Evolutionary conservation across 1,140 invertebrate genomes (phyloP), one percentile per base, ranked within the genome.

Genomic region (Hormaphis cornu): DNA sequence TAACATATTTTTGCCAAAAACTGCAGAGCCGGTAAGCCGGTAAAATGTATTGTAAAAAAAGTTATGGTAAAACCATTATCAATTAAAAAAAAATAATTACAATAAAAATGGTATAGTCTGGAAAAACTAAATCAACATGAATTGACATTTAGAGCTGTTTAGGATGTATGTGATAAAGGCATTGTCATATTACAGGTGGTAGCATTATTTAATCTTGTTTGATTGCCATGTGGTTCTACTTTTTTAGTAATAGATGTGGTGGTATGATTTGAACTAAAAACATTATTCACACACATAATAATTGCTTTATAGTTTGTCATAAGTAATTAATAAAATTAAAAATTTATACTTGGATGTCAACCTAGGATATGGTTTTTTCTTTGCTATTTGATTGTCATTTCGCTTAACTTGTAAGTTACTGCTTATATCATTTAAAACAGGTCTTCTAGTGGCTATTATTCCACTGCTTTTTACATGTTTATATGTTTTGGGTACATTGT

Each of bases 331-430:
- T 20, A 54, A 2, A 54, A 54, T 33, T 33, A 18, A 30, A 9
- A 20, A 35, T 22, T 48, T 30, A 14, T 48, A 66, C 61, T 66
- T 66, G 8, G 61, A 9, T 35, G 61, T 16, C 48, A 66, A 28
- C 35, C 44, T 66, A 22, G 61, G 48, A 33, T 10, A n/a, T 50
- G 61, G 61, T 50, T 66, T 66, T 16, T 33, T 50, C n/a, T 66
- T 66, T 22, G 20, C 26, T 48, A 20, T 48, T 50, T 66, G 61
- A 66, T 48, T 63, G 33, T n/a, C 24, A 63, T 63, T 63, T 22
- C 48, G 42, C 30, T 26, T 46, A 16, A 7, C 12, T 4, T 66
- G 61, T 14, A 50, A 48, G 14, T 50, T 66, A 66, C 44, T 66
- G 7, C 26, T 66, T 9, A 66, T n/a, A 26, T 66, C 61, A 50